Base-by-base conservation (phyloP, 2,888 invertebrate species). In the Diarsia brunnea region DNA sequence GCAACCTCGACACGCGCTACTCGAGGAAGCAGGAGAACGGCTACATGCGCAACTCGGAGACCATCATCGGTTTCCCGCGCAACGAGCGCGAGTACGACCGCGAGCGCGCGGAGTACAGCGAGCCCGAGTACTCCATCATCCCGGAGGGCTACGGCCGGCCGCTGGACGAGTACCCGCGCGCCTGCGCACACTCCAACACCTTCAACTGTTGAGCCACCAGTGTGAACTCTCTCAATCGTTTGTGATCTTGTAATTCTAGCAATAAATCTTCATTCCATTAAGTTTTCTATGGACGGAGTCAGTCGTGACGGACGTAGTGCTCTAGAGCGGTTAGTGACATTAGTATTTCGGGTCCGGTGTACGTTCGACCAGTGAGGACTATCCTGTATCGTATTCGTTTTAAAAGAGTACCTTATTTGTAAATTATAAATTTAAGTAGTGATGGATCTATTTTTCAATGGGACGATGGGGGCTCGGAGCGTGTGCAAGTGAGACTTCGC, bases 191-290 rank as follows among this genome's bases (percentile, higher is more conserved):
- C 92, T 95, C 96, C 88, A 96, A 96, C 92, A 96, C 97, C 78
- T 97, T 97, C 93, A 96, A 97, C 94, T 97, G 97, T 95, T 97
- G 96, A 97, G 95, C 49, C 77, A 49, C 43, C 58, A 43, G 47
- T 85, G 68, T 78, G 92, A 90, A 93, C 93, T 92, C 89, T 93
- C 89, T 92, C 90, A 91, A 94, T 92, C 91, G 87, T 95, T 95
- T 95, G 96, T 97, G 96, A 96, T 96, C 95, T 96, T 96, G 95
- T 93, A 96, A 96, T 95, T 94, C 93, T 96, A 96, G 96, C 96
- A 97, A 97, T 97, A 96, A 96, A 95, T 93, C 95, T 96, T 96
- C 96, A 96, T 96, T 96, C 96, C 96, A 95, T 95, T 95, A 95
- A 92, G 95, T 95, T 95, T 94, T 94, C 90, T 94, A 92, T 91